Evolutionary conservation across 2,113 vertebrate species (phyloP).

Genomic region (cattle (Bos taurus)): ARS-UCD2.0 NC_037339.1:1393501-1394000

Average conservation of each 20-base stretch:
- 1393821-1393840: background rate
- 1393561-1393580: background rate
- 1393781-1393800: background rate
- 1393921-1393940: too few species aligned
- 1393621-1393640: conserved; percentile 11
- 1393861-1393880: background rate
- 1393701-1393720: background rate
- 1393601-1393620: background rate
- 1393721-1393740: background rate
- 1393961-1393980: too few species aligned
- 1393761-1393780: background rate
- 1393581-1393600: background rate
- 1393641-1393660: background rate
- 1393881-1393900: background rate
- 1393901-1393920: too few species aligned
- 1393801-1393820: background rate
- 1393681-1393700: background rate
- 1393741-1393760: background rate
- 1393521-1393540: background rate
- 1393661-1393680: background rate
- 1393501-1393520: background rate
- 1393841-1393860: background rate
- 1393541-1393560: background rate
- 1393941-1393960: too few species aligned
- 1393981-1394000: too few species aligned